Conservation (phyloP, 2,797 vertebrate genomes). For the Lepidocolaptes lacrymiger region DNA sequence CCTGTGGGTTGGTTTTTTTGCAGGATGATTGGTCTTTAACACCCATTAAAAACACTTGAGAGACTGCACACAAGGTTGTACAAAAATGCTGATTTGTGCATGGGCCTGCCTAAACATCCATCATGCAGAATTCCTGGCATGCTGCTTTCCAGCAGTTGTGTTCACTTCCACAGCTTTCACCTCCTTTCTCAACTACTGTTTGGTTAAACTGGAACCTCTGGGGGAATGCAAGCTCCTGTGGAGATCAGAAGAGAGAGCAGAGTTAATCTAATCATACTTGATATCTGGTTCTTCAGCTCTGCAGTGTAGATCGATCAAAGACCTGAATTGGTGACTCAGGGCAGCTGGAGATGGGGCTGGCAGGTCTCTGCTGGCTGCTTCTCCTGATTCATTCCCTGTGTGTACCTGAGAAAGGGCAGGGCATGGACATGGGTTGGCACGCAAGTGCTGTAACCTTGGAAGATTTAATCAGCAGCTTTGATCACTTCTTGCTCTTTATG, state of each 20-base stretch:
- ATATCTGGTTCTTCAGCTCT: background rate
- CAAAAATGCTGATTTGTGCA: background rate
- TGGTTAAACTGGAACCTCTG: background rate
- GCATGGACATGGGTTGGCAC: background rate
- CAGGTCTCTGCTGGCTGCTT: background rate
- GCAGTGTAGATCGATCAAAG: background rate
- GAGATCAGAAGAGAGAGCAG: background rate
- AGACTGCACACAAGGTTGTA: background rate
- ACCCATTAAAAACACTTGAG: background rate
- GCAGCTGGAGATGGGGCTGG: background rate
- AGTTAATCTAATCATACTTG: background rate
- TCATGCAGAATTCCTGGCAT: background rate
- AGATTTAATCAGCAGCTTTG: background rate
- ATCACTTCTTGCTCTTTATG: background rate
- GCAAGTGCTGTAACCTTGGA: background rate
- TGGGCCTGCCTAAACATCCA: background rate
- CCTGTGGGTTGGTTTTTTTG: background rate
- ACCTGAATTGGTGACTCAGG: background rate
- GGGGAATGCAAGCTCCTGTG: background rate
- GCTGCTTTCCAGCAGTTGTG: background rate
- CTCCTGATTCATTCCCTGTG: background rate
- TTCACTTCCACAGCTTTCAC: background rate
- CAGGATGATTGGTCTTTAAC: background rate
- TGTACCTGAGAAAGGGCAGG: background rate
- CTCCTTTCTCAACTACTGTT: background rate